phyloP scores from a whole-genome alignment of 1,140 invertebrate species.

The Asobara japonica region DNA sequence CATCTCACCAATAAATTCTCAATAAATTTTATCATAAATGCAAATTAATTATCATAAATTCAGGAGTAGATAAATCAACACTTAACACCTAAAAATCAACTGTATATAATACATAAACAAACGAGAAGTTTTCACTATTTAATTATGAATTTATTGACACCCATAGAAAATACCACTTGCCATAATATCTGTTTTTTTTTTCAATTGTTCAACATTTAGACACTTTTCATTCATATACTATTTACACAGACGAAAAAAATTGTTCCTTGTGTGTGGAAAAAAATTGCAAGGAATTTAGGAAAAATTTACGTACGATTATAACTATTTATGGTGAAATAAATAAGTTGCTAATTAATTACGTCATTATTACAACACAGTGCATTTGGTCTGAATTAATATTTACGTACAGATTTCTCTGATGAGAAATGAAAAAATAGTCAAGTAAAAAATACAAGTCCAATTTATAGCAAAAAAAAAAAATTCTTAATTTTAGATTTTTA shows the following conservation, averaged over 20 bases:
- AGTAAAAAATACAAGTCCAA: not conserved
- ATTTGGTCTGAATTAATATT: not conserved
- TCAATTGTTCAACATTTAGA: no score
- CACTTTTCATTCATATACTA: not conserved
- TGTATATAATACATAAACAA: not conserved
- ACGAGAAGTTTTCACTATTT: conserved; percentile 21
- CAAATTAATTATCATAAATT: no score
- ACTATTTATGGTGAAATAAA: conserved; percentile 12
- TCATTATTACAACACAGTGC: not conserved
- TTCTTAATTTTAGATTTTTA: no score
- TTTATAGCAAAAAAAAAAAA: not conserved
- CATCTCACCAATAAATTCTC: no score
- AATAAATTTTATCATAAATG: no score
- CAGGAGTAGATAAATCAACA: not conserved
- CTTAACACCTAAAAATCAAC: not conserved
- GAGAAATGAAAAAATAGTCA: not conserved
- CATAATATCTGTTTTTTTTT: no score
- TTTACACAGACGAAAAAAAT: not conserved
- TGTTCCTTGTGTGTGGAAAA: not conserved
- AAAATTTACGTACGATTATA: not conserved
- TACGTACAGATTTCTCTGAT: no score
- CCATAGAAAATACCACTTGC: conserved; percentile 16
- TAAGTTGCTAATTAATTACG: not conserved
- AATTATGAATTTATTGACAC: not conserved
- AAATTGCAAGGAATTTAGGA: not conserved